phyloP scores from a whole-genome alignment of 2,113 vertebrate genomes.

The Corythornis madagascariensis region DNA sequence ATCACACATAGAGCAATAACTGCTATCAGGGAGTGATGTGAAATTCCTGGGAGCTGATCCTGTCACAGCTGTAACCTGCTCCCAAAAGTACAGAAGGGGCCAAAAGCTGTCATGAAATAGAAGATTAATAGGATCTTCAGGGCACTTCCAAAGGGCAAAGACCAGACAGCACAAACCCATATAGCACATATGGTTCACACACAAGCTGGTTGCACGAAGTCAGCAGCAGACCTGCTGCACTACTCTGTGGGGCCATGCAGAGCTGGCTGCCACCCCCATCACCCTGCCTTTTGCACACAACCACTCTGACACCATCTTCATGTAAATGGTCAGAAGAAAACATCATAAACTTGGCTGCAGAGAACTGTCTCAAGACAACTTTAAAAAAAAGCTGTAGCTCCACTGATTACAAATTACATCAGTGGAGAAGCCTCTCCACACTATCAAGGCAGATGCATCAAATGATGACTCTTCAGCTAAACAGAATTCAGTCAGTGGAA shows the following conservation, averaged over 20 bases:
- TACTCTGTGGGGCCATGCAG: fast-evolving
- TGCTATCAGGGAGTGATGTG: neutral
- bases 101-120: neutral
- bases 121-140: neutral
- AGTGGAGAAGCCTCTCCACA: neutral
- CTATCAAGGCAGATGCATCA: neutral
- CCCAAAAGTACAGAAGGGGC: neutral
- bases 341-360: fast-evolving
- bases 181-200: neutral
- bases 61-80: neutral
- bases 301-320: neutral
- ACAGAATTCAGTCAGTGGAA: neutral
- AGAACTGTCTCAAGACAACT: neutral
- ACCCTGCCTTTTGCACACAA: neutral
- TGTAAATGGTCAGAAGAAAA: neutral
- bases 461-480: neutral
- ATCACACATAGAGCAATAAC: neutral
- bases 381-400: neutral
- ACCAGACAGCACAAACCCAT: fast-evolving
- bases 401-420: neutral
- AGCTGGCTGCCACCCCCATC: neutral
- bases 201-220: fast-evolving
- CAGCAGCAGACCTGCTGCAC: neutral
- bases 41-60: neutral
- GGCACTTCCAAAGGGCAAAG: neutral